Conservation (phyloP, 2,797 vertebrate species). For the Cyprinella venusta region DNA sequence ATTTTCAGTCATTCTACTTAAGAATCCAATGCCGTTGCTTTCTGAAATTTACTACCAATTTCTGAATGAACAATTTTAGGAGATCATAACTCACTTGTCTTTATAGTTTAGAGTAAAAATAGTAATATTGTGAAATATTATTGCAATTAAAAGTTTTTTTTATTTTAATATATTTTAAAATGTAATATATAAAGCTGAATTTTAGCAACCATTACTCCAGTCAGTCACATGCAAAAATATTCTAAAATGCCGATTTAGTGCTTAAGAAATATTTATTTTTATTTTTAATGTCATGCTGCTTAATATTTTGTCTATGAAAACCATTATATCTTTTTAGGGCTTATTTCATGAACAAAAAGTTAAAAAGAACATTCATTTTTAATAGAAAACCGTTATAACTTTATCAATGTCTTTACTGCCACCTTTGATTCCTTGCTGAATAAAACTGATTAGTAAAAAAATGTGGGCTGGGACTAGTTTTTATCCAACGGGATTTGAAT, state of each 20-base stretch:
- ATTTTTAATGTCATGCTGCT: neutral
- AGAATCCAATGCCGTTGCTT: neutral
- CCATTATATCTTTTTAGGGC: neutral
- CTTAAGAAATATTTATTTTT: neutral
- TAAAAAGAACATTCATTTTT: no score
- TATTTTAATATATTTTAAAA: neutral
- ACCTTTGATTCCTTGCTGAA: neutral
- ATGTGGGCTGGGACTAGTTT: neutral
- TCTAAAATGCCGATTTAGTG: neutral
- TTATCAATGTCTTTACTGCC: neutral
- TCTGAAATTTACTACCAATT: neutral
- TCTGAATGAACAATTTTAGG: neutral
- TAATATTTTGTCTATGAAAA: neutral
- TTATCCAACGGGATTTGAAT: neutral
- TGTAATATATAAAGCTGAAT: neutral
- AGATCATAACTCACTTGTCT: neutral
- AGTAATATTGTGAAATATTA: neutral
- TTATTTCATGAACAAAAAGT: neutral
- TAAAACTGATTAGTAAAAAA: neutral
- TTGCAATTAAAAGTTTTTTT: no score
- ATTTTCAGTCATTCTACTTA: neutral
- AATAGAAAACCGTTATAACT: neutral
- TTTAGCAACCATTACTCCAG: neutral
- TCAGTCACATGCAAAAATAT: no score
- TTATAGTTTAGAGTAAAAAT: neutral